Percentiles rank a stretch among this genome's conserved stretches.
Evolutionary conservation across 2,113 vertebrate species (phyloP).

Genomic region (Taxidea taxus): DNA sequence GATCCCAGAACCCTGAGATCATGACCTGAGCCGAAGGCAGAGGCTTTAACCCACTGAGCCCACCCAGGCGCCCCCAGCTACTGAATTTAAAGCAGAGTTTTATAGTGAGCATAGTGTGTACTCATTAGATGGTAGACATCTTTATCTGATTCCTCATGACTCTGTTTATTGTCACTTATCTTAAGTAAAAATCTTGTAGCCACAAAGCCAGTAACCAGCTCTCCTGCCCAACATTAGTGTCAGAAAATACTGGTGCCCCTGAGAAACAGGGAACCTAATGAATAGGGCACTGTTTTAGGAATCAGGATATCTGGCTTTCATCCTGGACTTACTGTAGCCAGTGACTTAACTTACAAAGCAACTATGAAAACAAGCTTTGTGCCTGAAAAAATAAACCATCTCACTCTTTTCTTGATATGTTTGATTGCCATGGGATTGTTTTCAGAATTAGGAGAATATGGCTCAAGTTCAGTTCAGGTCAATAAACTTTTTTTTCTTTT

Average conservation of each 20-base stretch:
- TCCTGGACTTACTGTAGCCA: not conserved
- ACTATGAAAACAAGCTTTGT: not conserved
- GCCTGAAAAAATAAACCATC: conserved; percentile 4
- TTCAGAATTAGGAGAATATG: conserved; percentile 13
- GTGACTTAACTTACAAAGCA: conserved; percentile 24
- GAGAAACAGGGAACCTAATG: not conserved
- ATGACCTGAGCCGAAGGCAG: too few relatives aligned
- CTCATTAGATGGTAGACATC: not conserved
- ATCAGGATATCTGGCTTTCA: conserved; percentile 9
- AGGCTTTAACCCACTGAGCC: too few relatives aligned
- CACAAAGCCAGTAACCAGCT: not conserved
- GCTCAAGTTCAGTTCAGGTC: conserved; percentile 28
- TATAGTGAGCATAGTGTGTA: not conserved
- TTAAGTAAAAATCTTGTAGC: conserved; percentile 42
- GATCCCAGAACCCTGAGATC: too few relatives aligned
- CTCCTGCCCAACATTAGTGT: not conserved
- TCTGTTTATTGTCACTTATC: conserved; percentile 11
- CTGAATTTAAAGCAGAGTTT: not conserved
- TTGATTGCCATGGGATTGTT: not conserved
- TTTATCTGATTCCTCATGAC: not conserved
- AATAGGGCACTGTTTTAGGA: not conserved
- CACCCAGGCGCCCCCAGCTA: too few relatives aligned
- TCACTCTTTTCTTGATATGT: not conserved
- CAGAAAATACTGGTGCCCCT: not conserved
- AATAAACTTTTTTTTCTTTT: not conserved